Conservation (phyloP, 2,113 vertebrate species). For the Psettodes erumei region DNA sequence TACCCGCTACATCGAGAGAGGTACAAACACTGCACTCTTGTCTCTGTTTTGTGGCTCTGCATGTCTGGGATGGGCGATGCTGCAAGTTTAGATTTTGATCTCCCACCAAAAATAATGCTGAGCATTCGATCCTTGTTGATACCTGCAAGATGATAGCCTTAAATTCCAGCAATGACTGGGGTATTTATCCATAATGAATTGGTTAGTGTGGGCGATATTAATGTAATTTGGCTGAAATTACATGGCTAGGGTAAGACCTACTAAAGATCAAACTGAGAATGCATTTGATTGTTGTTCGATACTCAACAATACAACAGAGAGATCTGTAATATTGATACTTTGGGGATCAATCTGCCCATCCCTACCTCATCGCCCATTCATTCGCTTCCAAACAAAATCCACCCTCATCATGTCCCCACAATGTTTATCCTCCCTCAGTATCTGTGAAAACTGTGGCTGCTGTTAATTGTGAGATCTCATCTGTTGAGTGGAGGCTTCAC, state of each 20-base stretch:
- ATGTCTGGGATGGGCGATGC: slow-evolving; percentile 61
- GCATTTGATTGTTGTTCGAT: slow-evolving; percentile 11
- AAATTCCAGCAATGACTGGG: not conserved
- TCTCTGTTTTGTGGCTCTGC: slow-evolving; percentile 61
- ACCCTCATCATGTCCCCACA: slow-evolving; percentile 7
- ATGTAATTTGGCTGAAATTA: not conserved
- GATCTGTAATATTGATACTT: slow-evolving; percentile 18
- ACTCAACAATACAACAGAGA: slow-evolving; percentile 14
- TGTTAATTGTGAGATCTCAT: slow-evolving; percentile 3
- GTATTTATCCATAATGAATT: slow-evolving; percentile 11
- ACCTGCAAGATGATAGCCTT: not conserved
- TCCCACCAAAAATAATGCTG: slow-evolving; percentile 7
- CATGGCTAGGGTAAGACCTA: not conserved
- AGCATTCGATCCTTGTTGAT: slow-evolving; percentile 17
- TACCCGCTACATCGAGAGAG: slow-evolving; percentile 81
- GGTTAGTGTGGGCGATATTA: not conserved
- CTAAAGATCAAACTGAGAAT: not conserved
- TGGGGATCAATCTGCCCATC: slow-evolving; percentile 56
- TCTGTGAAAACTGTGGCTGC: slow-evolving; percentile 18
- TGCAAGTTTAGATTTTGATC: slow-evolving; percentile 12
- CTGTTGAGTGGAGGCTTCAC: slow-evolving; percentile 11
- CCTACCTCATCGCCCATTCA: slow-evolving; percentile 55
- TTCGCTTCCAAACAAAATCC: slow-evolving; percentile 25
- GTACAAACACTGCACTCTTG: slow-evolving; percentile 58
- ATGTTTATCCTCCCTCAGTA: slow-evolving; percentile 14